Evolutionary conservation across 2,888 invertebrate genomes (phyloP).

Genomic region (Onthophagus sagittarius): DNA sequence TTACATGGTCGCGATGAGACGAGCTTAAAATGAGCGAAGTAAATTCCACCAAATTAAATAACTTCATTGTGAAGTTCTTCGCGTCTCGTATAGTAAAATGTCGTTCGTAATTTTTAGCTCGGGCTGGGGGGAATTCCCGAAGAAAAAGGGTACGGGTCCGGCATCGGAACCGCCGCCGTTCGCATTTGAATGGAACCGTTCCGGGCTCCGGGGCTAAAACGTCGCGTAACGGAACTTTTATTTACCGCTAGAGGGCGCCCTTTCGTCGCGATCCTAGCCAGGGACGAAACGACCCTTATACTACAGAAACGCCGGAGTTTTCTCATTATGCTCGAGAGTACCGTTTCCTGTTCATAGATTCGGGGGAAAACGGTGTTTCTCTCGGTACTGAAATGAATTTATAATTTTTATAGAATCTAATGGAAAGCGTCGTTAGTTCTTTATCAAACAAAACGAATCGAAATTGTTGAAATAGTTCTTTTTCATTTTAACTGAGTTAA

Average conservation of each 20-base stretch:
- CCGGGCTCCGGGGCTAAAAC: not conserved
- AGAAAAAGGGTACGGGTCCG: not conserved
- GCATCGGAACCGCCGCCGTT: not conserved
- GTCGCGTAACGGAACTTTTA: not conserved
- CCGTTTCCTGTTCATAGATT: not conserved
- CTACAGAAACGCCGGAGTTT: not conserved
- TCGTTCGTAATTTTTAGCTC: not conserved
- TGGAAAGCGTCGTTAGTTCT: too few species aligned
- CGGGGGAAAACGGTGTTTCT: not conserved
- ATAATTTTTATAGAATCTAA: not conserved
- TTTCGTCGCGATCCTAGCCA: not conserved
- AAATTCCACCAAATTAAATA: not conserved
- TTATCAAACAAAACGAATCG: too few species aligned
- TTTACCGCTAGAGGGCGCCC: not conserved
- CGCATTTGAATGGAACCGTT: not conserved
- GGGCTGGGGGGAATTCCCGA: not conserved
- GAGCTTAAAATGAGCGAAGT: not conserved
- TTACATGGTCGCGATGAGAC: not conserved
- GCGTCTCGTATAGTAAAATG: not conserved
- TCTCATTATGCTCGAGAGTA: not conserved
- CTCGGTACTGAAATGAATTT: not conserved
- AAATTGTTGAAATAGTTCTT: too few species aligned
- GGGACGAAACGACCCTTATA: not conserved
- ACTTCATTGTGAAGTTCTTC: not conserved
- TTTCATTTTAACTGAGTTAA: too few species aligned